Evolutionary conservation across 2,888 invertebrate genomes (phyloP), one percentile per base, ranked within the genome.

Genomic region (Eristalinus aeneus): DNA sequence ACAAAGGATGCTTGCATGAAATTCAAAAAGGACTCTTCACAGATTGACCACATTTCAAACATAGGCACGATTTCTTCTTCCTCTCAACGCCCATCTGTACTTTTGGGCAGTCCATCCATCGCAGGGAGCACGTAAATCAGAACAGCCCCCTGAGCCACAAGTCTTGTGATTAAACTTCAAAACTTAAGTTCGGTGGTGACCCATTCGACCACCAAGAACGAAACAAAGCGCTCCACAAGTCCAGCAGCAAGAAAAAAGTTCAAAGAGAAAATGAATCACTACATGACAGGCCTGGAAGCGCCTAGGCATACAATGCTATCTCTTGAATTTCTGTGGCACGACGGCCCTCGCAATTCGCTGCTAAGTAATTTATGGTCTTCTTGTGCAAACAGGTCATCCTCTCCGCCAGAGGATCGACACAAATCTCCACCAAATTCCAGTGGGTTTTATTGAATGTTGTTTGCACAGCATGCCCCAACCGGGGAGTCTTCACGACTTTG

Each of bases 331-430:
- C 46, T 46, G 1, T 0, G 46, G 16, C 46, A 16, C 27, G 2
- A 1, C 16, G 8, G 16, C 16, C 16, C 6, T 16, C 46, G 16
- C 16, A 46, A 16, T n/a, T 16, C 5, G 16, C 46, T 46, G 16
- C 34, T n/a, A 32, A 20, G 16, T 20, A 34, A 61, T 61, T 61
- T 32, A 61, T 61, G 34, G 61, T 3, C 12, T 32, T 20, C 32
- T 61, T 16, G 16, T 32, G 32, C 32, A 61, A 61, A 61, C 16
- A 32, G 61, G 32, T 61, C 61, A 61, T 61, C 61, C 32, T 31
- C 32, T 32, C 20, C 16, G 1, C 20, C 11, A 20, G 60, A 60
- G 32, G 16, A 32, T 60, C 61, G 16, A 16, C 46, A 46, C 46
- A 46, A 46, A 46, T 46, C 46, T 46, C 16, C 46, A 16, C 46